Evolutionary conservation across 37 sponge, comb jelly and placozoan genomes (phyloP), one percentile per base, ranked within the genome.

Genomic region (Halisarca cf. caerulea): DNA sequence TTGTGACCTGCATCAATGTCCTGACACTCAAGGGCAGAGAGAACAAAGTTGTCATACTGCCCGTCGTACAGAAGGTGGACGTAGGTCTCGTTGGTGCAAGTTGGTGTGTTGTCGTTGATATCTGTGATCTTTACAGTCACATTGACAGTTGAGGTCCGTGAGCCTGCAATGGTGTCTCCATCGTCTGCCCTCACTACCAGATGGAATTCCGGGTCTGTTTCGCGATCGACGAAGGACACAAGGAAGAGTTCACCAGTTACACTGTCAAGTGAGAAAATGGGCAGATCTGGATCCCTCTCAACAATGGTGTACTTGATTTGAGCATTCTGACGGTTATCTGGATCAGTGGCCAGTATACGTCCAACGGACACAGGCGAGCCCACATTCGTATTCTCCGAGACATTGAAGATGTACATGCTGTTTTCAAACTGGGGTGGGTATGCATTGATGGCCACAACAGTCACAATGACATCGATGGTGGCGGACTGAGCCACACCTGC

Each of bases 1-100:
- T 87, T 91, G 0, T 21, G 21, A 38, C 80, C 92, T 28, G 9
- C 35, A 33, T 92, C 92, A 23, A 28, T 45, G 53, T 92, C 92
- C 41, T 34, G 36, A 64, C 89, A 88, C n/a, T 36, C 27, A 0
- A 88, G 70, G 23, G 45, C 51, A 32, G 83, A 66, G 4, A 92
- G 64, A 15, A 69, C 45, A 36, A 68, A 17, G 34, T 28, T 37
- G 35, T 68, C 69, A 27, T 89, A 74, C 21, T 23, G 37, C 21
- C 80, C 84, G 21, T 66, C 84, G 3, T 23, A 2, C 4, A 83
- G 64, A 21, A 44, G 24, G 77, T 74, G 77, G 2, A 45, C 57
- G 40, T 64, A 35, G 21, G 70, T 82, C 28, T 59, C 41, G 2
- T 66, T 40, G 8, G 70, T 61, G 36, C 72, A 88, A 28, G 28